These are phyloP conservation scores for Zeus faber DNA, from an alignment of 2,113 vertebrate species.

Conservation along the genomic window DNA sequence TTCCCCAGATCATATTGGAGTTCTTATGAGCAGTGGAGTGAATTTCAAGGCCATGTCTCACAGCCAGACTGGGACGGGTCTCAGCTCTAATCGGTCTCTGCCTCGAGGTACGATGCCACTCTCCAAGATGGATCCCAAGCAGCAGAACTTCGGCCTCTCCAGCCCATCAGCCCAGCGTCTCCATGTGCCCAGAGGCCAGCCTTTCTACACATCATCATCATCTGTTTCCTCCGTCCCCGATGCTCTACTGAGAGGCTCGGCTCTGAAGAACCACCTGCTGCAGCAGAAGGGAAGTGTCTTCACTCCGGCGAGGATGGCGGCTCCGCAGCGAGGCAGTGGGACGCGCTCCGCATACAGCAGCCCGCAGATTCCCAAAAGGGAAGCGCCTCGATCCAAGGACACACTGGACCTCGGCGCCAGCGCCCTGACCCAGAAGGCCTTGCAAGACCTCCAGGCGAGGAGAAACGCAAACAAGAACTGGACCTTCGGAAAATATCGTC, in stretches of 20 bases:
- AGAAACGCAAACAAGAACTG: slow-evolving; percentile 71
- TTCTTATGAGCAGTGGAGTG: slow-evolving; percentile 56
- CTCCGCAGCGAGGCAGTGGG: slow-evolving; percentile 43
- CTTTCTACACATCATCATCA: slow-evolving; percentile 32
- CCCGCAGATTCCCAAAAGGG: slow-evolving; percentile 62
- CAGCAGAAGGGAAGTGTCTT: slow-evolving; percentile 40
- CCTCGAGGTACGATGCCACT: slow-evolving; percentile 46
- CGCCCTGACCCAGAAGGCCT: slow-evolving; percentile 45
- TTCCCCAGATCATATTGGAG: slow-evolving; percentile 26
- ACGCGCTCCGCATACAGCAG: slow-evolving; percentile 72
- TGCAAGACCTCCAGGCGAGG: slow-evolving; percentile 54
- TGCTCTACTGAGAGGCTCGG: slow-evolving; percentile 51
- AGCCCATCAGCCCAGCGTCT: slow-evolving; percentile 36
- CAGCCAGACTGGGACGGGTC: slow-evolving; percentile 47
- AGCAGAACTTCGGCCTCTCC: slow-evolving; percentile 29
- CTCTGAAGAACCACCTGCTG: slow-evolving; percentile 57
- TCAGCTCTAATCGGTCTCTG: slow-evolving; percentile 57
- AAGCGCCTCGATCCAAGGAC: slow-evolving; percentile 57
- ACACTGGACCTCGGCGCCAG: slow-evolving; percentile 58
- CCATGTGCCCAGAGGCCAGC: slow-evolving; percentile 15
- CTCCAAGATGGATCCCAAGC: slow-evolving; percentile 56
- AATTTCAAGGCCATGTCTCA: slow-evolving; percentile 60
- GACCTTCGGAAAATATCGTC: slow-evolving; percentile 58
- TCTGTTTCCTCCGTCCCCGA: slow-evolving; percentile 40
- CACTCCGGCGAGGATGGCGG: slow-evolving; percentile 28